Evolutionary conservation across 2,113 vertebrate genomes (phyloP), one percentile per base, ranked within the genome.

Genomic region (Ammodytes dubius): DNA sequence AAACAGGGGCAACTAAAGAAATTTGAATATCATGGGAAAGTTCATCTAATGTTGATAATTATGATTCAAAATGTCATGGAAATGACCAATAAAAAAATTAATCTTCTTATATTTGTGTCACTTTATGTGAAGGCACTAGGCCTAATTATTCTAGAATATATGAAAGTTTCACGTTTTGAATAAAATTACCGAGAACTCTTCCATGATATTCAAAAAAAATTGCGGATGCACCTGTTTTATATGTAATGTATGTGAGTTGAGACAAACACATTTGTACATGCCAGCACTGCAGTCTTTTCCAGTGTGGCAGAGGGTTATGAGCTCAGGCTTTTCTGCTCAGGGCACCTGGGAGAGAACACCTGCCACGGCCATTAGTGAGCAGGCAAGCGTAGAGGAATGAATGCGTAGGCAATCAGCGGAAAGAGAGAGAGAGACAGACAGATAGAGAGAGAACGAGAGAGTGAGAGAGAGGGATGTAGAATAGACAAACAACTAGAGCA

Each of bases 311-410:
- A 81, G 57, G 59, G 19, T 37, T 79, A 67, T 70, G 45, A 78
- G 75, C 75, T 27, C 45, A 10, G 81, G 39, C 88, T 7, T 56
- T 79, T 87, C 81, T 81, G 74, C 27, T 84, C 87, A 71, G 82
- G 27, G 80, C 93, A 91, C 87, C 77, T 85, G 84, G 89, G 88
- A 90, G 88, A 90, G 84, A 87, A 87, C 87, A 92, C 89, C 90
- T 92, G 91, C 91, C 80, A 64, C 11, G 67, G 84, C 78, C 81
- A 91, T 94, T 92, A 92, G 84, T 15, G 72, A 81, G 88, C 90
- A 91, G 86, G 88, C 81, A 84, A 88, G 87, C 87, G 77, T 75
- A 74, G 76, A 80, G 70, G 81, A 87, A 68, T 82, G 83, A 88
- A 83, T 75, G 77, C 53, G 52, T 61, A 60, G 87, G 90, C 83